Conservation (phyloP, 2,113 vertebrate species). For the Emydocephalus ijimae region DNA sequence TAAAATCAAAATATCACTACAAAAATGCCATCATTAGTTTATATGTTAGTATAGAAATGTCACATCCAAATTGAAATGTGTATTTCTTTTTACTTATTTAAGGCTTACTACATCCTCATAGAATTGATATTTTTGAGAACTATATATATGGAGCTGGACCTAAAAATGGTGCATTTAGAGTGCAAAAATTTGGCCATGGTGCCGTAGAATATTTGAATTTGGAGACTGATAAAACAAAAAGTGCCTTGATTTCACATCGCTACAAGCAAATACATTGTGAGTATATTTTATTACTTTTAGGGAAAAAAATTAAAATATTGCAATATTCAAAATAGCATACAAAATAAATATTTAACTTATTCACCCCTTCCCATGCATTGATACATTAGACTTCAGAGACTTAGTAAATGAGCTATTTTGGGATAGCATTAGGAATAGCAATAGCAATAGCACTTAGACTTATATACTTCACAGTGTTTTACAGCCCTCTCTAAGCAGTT, state of each 20-base stretch:
- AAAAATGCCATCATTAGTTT: background rate
- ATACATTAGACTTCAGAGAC: background rate
- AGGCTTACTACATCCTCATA: constrained; percentile 93
- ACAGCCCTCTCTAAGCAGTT: too few relatives aligned
- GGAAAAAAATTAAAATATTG: background rate
- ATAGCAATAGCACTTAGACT: too few relatives aligned
- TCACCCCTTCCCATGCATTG: background rate
- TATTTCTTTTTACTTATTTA: constrained; percentile 40
- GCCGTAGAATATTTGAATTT: constrained; percentile 79
- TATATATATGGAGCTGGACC: constrained; percentile 93
- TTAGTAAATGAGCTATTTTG: background rate
- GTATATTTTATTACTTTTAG: constrained; percentile 55
- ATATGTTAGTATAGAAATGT: background rate
- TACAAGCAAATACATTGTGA: constrained; percentile 94
- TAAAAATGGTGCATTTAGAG: constrained; percentile 88
- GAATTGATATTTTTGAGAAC: constrained; percentile 95
- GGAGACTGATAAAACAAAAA: constrained; percentile 87
- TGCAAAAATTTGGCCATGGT: constrained; percentile 89
- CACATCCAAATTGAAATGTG: background rate
- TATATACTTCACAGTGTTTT: too few relatives aligned
- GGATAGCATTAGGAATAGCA: background rate
- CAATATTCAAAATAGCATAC: background rate
- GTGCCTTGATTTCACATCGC: constrained; percentile 87
- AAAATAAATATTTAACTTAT: background rate
- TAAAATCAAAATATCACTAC: background rate